phyloP scores from a whole-genome alignment of 2,888 invertebrate genomes.

The Drosophila nigricruria region DNA sequence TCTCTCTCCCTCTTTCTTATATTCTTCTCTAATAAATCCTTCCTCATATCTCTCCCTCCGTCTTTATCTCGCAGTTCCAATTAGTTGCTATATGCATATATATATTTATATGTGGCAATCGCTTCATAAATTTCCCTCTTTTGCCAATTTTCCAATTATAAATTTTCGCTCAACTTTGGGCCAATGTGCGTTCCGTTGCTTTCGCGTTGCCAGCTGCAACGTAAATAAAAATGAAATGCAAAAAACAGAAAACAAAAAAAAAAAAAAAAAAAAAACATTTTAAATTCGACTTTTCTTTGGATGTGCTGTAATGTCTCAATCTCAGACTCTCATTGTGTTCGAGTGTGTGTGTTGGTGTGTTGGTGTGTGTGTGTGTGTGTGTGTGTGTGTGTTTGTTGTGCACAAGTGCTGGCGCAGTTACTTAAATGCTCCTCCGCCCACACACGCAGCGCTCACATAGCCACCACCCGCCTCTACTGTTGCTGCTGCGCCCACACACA shows the following conservation, averaged over 20 bases:
- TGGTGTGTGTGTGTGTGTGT: constrained; percentile 37
- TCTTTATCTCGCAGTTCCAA: not conserved
- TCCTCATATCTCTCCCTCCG: not conserved
- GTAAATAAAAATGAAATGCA: constrained; percentile 49
- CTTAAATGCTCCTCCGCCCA: constrained; percentile 57
- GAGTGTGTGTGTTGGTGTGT: constrained; percentile 12
- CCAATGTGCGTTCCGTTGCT: constrained; percentile 28
- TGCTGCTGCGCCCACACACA: constrained; percentile 1
- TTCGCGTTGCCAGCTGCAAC: constrained; percentile 51
- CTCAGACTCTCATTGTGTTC: constrained; percentile 19
- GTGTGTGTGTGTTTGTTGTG: constrained; percentile 41
- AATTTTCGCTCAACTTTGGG: not conserved
- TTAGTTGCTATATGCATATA: not conserved
- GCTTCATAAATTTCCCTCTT: constrained; percentile 1
- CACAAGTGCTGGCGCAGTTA: constrained; percentile 77
- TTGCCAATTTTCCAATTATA: constrained; percentile 6
- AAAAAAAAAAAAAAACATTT: constrained; percentile 46
- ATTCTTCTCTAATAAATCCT: too few species aligned
- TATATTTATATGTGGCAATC: not conserved
- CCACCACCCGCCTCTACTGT: not conserved
- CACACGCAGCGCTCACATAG: constrained; percentile 6
- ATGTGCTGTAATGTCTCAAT: constrained; percentile 66
- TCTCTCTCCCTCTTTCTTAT: not conserved
- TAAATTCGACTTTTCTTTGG: constrained; percentile 56
- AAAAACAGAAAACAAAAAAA: constrained; percentile 10